Evolutionary conservation across 64 coral and sea anemone species (phyloP).

Genomic region (Trachythela sp.): DNA sequence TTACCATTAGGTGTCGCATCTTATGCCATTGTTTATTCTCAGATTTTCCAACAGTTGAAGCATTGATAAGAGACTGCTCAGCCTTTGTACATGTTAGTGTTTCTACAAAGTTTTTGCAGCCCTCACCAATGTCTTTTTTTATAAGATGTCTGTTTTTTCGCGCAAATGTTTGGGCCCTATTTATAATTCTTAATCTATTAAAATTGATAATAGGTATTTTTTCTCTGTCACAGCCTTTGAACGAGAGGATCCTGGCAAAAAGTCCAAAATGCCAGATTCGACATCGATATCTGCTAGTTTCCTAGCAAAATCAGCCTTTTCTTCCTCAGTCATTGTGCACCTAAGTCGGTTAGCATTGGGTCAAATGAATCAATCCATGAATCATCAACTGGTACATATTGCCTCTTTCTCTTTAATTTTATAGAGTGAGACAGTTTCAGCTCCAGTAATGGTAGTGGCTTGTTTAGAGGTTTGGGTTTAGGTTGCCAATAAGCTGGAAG

Average conservation of each 20-base stretch:
- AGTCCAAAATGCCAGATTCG: conserved; percentile 55
- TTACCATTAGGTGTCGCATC: conserved; percentile 52
- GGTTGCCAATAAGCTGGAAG: conserved; percentile 59
- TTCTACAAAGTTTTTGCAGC: neutral
- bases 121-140: neutral
- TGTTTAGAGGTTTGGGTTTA: conserved; percentile 46
- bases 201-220: no score
- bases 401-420: conserved; percentile 31
- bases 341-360: conserved; percentile 48
- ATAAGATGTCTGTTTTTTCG: neutral
- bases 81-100: conserved; percentile 38
- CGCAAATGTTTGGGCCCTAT: no score
- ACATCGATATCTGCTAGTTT: conserved; percentile 58
- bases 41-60: conserved; percentile 37
- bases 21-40: conserved; percentile 53
- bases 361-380: conserved; percentile 72
- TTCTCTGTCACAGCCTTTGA: no score
- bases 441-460: conserved; percentile 50
- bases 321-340: conserved; percentile 23
- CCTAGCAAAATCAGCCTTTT: conserved; percentile 41
- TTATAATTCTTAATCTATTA: no score
- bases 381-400: conserved; percentile 45
- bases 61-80: conserved; percentile 23
- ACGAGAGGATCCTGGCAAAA: neutral
- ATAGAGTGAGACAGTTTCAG: conserved; percentile 38